Evolutionary conservation across 2,797 vertebrate genomes (phyloP), one percentile per base, ranked within the genome.

Genomic region (Crenuchus spilurus): DNA sequence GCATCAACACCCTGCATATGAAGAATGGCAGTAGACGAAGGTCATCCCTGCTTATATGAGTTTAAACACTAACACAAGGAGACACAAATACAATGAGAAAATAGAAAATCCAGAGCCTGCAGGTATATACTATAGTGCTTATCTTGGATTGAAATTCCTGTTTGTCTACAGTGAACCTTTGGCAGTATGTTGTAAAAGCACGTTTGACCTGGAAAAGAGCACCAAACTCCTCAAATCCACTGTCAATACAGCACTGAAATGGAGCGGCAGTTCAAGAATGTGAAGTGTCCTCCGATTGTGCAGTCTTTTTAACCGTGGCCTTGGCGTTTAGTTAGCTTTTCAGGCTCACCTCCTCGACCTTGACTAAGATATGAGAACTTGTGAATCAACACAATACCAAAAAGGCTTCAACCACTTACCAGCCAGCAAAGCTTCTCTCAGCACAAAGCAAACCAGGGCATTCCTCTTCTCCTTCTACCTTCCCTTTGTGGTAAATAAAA

Each of bases 401-500:
- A n/a, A n/a, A 55, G 28, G 28, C 14, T 7, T 35, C 39, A 66
- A 42, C 37, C 65, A 22, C 52, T 60, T 35, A 46, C 48, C 57
- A 52, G 14, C 30, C 35, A 39, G 48, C 22, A 68, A 64, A 49
- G 24, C 20, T 44, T 66, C 58, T 42, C 51, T 76, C 63, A 57
- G 62, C 35, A 52, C 24, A n/a, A 55, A 62, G 78, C 80, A 76
- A n/a, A 79, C 81, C 64, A 70, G 78, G 89, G 92, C 82, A 88
- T 92, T 91, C 87, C 86, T 88, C 85, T 86, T 10, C 10, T 37
- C 35, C 10, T 10, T 75, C 88, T 82, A 90, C 86, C 84, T 90
- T 92, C 88, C 82, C 85, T 90, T 89, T 92, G 87, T 92, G 89
- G 91, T 90, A 91, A 94, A 94, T 92, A 93, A 91, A 93, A 91